Evolutionary conservation across 2,797 vertebrate species (phyloP).

Genomic region (Pipistrellus nathusii): DNA sequence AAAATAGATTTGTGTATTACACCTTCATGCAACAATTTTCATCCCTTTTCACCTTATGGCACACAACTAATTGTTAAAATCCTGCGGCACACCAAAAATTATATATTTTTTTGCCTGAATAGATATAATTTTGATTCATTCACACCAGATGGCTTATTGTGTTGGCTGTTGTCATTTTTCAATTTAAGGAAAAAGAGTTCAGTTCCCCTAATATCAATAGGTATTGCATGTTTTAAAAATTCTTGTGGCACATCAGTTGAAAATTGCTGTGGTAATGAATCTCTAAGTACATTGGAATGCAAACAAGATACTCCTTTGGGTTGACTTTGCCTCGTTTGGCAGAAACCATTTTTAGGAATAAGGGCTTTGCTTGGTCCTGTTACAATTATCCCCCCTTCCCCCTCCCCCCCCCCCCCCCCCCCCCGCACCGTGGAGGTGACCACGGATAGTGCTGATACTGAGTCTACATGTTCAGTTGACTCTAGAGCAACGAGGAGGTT

Average conservation of each 20-base stretch:
- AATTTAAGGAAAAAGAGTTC: not conserved
- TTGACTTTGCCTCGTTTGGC: not conserved
- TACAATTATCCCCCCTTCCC: not conserved
- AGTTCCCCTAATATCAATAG: not conserved
- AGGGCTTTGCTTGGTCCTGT: not conserved
- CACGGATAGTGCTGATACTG: not conserved
- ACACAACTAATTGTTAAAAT: not conserved
- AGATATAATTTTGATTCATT: not conserved
- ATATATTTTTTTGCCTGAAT: not conserved
- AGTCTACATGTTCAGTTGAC: not conserved
- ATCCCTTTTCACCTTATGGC: not conserved
- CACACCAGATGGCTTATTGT: not conserved
- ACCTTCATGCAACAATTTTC: not conserved
- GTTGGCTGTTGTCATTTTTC: not conserved
- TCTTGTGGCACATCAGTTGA: not conserved
- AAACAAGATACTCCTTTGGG: not conserved
- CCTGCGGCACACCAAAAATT: not conserved
- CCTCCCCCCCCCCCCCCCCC: too few species aligned
- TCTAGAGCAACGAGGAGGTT: not conserved
- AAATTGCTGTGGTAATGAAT: not conserved
- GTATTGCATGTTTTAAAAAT: not conserved
- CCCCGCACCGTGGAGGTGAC: not conserved
- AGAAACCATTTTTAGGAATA: not conserved
- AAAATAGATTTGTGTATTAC: not conserved
- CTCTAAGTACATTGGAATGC: not conserved